A percentile compares a stretch with the other conserved stretches of the same genome.
These are phyloP conservation scores for Lophius americanus DNA, from an alignment of 2,797 vertebrate species.

Conservation along the genomic window DNA sequence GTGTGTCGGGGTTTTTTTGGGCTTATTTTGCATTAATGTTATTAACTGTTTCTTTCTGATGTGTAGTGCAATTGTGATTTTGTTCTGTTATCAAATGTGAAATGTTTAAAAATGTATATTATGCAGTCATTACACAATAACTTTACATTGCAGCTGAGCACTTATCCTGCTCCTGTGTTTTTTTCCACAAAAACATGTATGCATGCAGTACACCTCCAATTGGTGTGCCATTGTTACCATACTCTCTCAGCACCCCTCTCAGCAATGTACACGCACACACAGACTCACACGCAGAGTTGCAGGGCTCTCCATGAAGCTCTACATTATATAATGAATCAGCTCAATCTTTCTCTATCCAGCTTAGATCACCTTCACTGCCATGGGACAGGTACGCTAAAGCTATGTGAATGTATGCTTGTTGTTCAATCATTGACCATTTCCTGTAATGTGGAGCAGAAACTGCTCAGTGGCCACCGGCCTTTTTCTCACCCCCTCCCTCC, in stretches of 20 bases:
- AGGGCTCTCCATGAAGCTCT: constrained; percentile 63
- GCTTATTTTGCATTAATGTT: too few species aligned
- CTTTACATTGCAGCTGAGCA: constrained; percentile 32
- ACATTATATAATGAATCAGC: constrained; percentile 69
- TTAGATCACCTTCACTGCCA: constrained; percentile 54
- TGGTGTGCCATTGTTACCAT: constrained; percentile 54
- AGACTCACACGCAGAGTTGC: constrained; percentile 50
- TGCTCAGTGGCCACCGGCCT: constrained; percentile 23
- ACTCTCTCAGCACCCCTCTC: constrained; percentile 55
- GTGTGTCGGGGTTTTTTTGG: too few species aligned
- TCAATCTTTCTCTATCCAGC: constrained; percentile 45
- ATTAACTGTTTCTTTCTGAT: too few species aligned
- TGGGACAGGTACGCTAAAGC: constrained; percentile 69
- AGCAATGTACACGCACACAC: constrained; percentile 40
- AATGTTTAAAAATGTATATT: constrained; percentile 28
- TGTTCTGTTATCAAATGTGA: background rate
- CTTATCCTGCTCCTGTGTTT: constrained; percentile 50
- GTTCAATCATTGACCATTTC: constrained; percentile 46
- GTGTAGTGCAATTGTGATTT: too few species aligned
- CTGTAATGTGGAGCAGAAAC: constrained; percentile 15
- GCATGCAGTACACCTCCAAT: constrained; percentile 67
- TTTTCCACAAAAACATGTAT: constrained; percentile 28
- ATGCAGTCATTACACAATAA: constrained; percentile 56
- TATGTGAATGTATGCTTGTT: background rate
- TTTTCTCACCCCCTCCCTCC: constrained; percentile 27